Percentiles rank a stretch among this genome's conserved stretches.
Evolutionary conservation across 2,888 invertebrate genomes (phyloP).

Genomic region (Chloroclystis v-ata): DNA sequence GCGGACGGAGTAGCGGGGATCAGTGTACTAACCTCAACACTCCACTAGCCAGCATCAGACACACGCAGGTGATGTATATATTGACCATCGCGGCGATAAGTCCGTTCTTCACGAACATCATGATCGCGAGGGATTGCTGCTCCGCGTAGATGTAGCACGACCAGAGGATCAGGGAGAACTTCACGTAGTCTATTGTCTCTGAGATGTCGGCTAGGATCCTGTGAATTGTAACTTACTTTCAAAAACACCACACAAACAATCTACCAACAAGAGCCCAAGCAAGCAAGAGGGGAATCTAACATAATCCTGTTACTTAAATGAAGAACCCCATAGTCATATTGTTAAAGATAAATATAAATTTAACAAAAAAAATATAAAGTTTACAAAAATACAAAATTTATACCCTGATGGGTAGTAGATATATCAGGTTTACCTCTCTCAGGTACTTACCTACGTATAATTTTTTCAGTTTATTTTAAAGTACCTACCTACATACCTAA

Average conservation of each 20-base stretch:
- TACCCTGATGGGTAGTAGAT: too few species aligned
- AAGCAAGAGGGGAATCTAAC: neutral
- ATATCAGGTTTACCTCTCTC: too few species aligned
- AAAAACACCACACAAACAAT: neutral
- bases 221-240: conserved; percentile 17
- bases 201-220: conserved; percentile 79
- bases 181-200: conserved; percentile 79
- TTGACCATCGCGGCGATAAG: conserved; percentile 87
- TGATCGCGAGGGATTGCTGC: conserved; percentile 88
- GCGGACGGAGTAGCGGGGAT: too few species aligned
- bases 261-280: too few species aligned
- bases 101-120: conserved; percentile 88
- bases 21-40: conserved; percentile 84
- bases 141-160: conserved; percentile 91
- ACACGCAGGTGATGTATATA: conserved; percentile 86
- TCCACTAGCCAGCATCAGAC: conserved; percentile 84
- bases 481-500: too few species aligned
- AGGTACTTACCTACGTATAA: too few species aligned
- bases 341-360: too few species aligned
- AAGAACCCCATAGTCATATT: too few species aligned
- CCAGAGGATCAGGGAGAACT: conserved; percentile 86
- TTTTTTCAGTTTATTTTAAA: too few species aligned
- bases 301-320: too few species aligned
- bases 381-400: too few species aligned
- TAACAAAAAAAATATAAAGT: too few species aligned